Conservation (phyloP, 2,797 vertebrate genomes). For the Natrix natrix region DNA sequence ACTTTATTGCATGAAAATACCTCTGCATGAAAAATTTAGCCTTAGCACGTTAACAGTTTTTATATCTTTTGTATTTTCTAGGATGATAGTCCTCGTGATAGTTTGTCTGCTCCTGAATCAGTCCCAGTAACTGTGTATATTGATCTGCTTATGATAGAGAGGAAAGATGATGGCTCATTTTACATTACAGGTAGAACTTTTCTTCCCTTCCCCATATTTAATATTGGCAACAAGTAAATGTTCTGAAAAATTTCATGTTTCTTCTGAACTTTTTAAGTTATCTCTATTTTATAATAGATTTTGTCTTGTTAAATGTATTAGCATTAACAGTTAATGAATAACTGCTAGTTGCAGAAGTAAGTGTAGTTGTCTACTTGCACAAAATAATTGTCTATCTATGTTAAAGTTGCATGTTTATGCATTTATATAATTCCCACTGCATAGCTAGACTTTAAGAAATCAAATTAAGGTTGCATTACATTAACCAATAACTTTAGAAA, state of each 20-base stretch:
- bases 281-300: too few relatives aligned
- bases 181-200: conserved; percentile 82
- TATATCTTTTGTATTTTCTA: conserved; percentile 58
- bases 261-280: background rate
- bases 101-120: conserved; percentile 71
- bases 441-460: background rate
- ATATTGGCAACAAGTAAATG: background rate
- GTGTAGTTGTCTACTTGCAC: background rate
- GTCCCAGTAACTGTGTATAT: conserved; percentile 83
- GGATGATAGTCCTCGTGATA: conserved; percentile 87
- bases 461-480: background rate
- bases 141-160: conserved; percentile 86
- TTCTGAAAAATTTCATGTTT: background rate
- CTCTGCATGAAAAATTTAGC: background rate
- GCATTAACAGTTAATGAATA: background rate
- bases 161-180: conserved; percentile 90
- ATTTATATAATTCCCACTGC: background rate
- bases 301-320: background rate
- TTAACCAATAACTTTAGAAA: background rate
- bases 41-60: background rate
- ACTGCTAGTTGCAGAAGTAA: background rate
- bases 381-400: background rate
- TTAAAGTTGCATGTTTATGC: background rate
- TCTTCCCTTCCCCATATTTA: background rate
- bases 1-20: background rate